These are phyloP conservation scores for Julus scanicus DNA, from an alignment of 2,888 invertebrate species.

Conservation along the genomic window DNA sequence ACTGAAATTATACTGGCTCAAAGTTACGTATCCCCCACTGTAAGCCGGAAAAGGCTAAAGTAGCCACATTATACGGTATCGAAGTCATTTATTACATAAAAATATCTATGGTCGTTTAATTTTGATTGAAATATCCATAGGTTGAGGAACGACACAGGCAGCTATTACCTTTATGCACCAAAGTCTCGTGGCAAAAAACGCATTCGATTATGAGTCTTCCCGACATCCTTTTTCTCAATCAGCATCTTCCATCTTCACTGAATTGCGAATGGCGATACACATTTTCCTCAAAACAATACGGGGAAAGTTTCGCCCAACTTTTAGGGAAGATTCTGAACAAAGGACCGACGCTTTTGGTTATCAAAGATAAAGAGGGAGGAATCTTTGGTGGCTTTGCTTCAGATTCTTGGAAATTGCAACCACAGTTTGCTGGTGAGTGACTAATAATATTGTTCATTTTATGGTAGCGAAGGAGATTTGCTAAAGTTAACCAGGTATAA, in stretches of 20 bases:
- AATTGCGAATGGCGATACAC: constrained; percentile 86
- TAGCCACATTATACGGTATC: background rate
- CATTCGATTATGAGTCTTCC: constrained; percentile 67
- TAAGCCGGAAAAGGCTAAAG: too few relatives aligned
- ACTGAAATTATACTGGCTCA: too few relatives aligned
- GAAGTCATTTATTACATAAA: background rate
- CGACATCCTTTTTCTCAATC: constrained; percentile 83
- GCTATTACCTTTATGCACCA: constrained; percentile 50
- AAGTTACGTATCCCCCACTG: too few relatives aligned
- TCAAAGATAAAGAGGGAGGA: constrained; percentile 79
- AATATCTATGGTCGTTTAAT: background rate
- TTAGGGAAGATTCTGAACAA: constrained; percentile 62
- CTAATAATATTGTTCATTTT: constrained; percentile 56
- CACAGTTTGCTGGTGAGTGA: constrained; percentile 77
- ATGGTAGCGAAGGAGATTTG: too few relatives aligned
- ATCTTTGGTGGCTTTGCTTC: constrained; percentile 93
- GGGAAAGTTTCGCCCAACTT: constrained; percentile 80
- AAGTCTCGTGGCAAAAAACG: background rate
- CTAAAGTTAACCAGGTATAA: too few relatives aligned
- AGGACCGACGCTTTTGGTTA: constrained; percentile 77
- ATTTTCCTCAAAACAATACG: constrained; percentile 87
- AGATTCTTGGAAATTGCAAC: constrained; percentile 78
- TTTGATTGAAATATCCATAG: background rate
- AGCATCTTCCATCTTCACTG: constrained; percentile 78
- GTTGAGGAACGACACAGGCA: background rate